These are phyloP conservation scores for Armadillidium nasatum DNA, from an alignment of 1,140 invertebrate genomes.

Conservation along the genomic window DNA sequence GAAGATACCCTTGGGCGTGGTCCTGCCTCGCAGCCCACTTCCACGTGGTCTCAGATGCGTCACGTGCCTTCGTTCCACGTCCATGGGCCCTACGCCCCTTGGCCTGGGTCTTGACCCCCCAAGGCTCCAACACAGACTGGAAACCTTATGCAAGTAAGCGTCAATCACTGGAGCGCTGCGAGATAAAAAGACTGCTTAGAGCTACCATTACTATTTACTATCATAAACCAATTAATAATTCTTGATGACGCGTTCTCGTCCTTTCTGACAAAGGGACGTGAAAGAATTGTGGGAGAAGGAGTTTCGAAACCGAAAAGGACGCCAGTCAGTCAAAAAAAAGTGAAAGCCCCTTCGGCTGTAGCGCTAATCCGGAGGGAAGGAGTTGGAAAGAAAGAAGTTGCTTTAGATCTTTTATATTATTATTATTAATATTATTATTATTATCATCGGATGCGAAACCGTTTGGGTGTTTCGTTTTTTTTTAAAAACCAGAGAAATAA, in stretches of 20 bases:
- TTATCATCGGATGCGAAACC: too few species aligned
- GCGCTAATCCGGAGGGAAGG: too few species aligned
- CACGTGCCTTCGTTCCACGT: conserved; percentile 40
- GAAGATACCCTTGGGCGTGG: conserved; percentile 29
- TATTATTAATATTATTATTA: too few species aligned
- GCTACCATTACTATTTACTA: too few species aligned
- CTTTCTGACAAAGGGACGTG: neutral
- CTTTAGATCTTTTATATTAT: too few species aligned
- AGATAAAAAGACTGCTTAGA: neutral
- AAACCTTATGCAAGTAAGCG: conserved; percentile 9
- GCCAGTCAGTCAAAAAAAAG: too few species aligned
- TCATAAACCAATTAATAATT: too few species aligned
- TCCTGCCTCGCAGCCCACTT: conserved; percentile 36
- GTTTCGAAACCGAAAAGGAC: too few species aligned
- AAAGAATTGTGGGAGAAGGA: neutral
- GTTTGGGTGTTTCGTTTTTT: too few species aligned
- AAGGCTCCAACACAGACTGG: neutral
- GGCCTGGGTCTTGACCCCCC: conserved; percentile 37
- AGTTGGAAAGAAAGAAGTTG: too few species aligned
- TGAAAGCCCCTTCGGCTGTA: too few species aligned
- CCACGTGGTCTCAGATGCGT: conserved; percentile 41
- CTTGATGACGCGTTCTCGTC: neutral
- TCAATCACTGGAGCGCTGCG: neutral
- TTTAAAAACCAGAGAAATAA: neutral
- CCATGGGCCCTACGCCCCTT: conserved; percentile 42